Evolutionary conservation across 2,888 invertebrate genomes (phyloP).

Genomic region (Eupithecia insigniata): DNA sequence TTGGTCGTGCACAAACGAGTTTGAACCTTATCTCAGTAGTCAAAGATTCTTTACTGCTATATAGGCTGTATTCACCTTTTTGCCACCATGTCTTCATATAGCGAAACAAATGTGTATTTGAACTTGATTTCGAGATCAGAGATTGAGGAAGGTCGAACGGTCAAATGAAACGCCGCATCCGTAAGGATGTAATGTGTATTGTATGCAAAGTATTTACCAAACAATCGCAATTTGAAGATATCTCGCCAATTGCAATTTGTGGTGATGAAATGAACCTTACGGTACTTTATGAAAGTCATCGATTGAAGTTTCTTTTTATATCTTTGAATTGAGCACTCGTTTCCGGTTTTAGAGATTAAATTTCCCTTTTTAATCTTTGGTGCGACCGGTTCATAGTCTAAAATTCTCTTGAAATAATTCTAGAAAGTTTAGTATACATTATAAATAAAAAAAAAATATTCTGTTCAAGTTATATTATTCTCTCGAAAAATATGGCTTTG

Average conservation of each 20-base stretch:
- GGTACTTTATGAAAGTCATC: background rate
- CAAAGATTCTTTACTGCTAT: background rate
- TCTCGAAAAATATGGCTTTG: background rate
- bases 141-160: slow-evolving; percentile 21
- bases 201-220: slow-evolving; percentile 24
- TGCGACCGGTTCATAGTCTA: background rate
- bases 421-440: background rate
- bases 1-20: background rate
- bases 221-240: slow-evolving; percentile 19
- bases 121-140: background rate
- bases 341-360: slow-evolving; percentile 1
- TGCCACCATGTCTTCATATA: slow-evolving; percentile 14
- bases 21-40: background rate
- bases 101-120: background rate
- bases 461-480: background rate
- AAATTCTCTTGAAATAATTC: background rate
- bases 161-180: slow-evolving; percentile 14
- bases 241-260: slow-evolving; percentile 1
- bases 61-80: background rate
- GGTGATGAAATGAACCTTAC: background rate
- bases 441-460: background rate
- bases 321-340: background rate
- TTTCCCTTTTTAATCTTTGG: background rate
- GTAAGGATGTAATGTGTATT: slow-evolving; percentile 22
- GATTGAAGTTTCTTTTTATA: background rate